Base-by-base conservation (phyloP, 2,888 invertebrate genomes). In the Anagyrus pseudococci region DNA sequence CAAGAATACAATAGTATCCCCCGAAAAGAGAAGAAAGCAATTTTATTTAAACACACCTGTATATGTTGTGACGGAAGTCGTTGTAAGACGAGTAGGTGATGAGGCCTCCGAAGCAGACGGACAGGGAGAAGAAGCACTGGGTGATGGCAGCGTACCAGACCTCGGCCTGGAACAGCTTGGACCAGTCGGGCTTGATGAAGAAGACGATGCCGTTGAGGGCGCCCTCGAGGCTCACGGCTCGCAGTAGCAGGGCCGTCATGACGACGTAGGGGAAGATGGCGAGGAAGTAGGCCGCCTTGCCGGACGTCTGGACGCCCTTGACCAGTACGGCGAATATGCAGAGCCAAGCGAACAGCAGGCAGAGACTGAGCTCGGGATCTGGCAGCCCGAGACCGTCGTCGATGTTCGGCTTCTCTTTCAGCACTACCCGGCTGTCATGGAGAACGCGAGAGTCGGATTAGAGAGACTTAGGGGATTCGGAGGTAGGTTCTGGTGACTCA, bases 211-310 rank as follows among this genome's bases (percentile, higher is more conserved):
- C 90, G n/a, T 85, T 77, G 0, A 76, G 66, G 2, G 90, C 87
- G 0, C 90, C 89, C 0, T 85, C 84, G 47, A 89, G 75, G 0
- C 88, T 87, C 0, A 85, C 82, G 0, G 89, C 87, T 50, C 88
- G 81, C 49, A 87, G 77, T 2, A 90, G 80, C 26, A 90, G 77
- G 1, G 85, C 82, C 40, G 86, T 70, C 77, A 90, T 83, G 43
- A 90, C 83, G 4, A 84, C 74, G 71, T 88, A 88, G 0, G 89
- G 89, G 70, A 89, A 89, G 4, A 89, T 77, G 0, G 91, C 90
- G 1, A 91, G 85, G 69, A 92, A 87, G 73, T 91, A 91, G 2
- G 91, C 87, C 0, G 85, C 87, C 75, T 86, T 88, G 37, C 88
- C 88, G 0, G 87, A 84, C 68, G 86, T 86, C 70, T 84, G 83